A percentile compares a stretch with the other conserved stretches of the same genome.
Conservation (phyloP, 2,888 invertebrate genomes). For the Muschampia plurimacula region DNA sequence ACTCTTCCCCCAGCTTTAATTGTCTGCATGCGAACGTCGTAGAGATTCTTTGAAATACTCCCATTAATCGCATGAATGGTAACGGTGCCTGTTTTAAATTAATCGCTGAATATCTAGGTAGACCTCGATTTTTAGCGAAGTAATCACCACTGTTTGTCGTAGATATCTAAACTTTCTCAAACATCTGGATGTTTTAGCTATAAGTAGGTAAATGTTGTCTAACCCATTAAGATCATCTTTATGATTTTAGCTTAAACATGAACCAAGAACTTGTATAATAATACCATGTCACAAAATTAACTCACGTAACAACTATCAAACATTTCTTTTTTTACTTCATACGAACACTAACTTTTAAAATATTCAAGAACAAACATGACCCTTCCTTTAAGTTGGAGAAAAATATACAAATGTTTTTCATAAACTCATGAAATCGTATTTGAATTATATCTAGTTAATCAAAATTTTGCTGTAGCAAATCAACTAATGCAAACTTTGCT, state of each 20-base stretch:
- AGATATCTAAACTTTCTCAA: conserved; percentile 22
- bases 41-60: conserved; percentile 47
- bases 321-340: neutral
- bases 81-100: conserved; percentile 46
- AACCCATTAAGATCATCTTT: conserved; percentile 3
- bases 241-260: conserved; percentile 3
- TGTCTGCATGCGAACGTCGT: conserved; percentile 51
- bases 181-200: conserved; percentile 18
- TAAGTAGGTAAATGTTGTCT: neutral
- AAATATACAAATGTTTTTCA: neutral
- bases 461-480: neutral
- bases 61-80: conserved; percentile 50
- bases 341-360: conserved; percentile 1
- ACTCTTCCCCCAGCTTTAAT: conserved; percentile 53
- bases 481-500: conserved; percentile 10
- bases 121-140: conserved; percentile 32
- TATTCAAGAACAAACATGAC: neutral
- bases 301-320: conserved; percentile 20
- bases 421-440: neutral
- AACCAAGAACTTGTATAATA: neutral
- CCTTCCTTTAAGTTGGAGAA: neutral
- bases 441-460: neutral
- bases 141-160: conserved; percentile 28
- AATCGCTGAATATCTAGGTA: conserved; percentile 45
- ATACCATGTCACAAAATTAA: conserved; percentile 7